These are phyloP conservation scores for Acrocephalus kingi DNA, from an alignment of 2,113 vertebrate species.

Conservation along the genomic window DNA sequence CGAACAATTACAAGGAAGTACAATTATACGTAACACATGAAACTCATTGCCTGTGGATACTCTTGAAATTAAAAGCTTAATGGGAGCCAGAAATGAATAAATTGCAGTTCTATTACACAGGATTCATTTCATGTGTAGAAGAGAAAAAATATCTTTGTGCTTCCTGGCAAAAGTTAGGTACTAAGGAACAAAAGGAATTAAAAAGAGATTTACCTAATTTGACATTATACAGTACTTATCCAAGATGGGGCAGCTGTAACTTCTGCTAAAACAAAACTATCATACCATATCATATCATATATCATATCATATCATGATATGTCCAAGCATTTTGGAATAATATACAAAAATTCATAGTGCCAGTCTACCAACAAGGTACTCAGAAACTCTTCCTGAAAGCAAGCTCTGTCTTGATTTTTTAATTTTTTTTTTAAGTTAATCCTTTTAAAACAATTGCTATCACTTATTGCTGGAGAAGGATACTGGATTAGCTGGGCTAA, in stretches of 20 bases:
- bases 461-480: neutral
- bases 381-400: neutral
- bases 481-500: neutral
- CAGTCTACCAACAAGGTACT: neutral
- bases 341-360: neutral
- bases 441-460: neutral
- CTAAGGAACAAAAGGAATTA: neutral
- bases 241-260: neutral
- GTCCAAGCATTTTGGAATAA: neutral
- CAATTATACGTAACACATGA: slow-evolving; percentile 5
- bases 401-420: neutral
- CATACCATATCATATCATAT: neutral
- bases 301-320: neutral
- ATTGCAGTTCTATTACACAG: neutral
- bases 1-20: slow-evolving; percentile 7
- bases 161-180: neutral
- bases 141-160: neutral
- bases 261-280: neutral
- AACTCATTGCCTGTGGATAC: slow-evolving; percentile 15
- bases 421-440: neutral
- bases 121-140: neutral
- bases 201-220: neutral
- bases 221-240: neutral
- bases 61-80: slow-evolving; percentile 22
- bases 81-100: slow-evolving; percentile 9